phyloP scores from a whole-genome alignment of 37 sponge, comb jelly and placozoan species.

The Hormiphora californensis region DNA sequence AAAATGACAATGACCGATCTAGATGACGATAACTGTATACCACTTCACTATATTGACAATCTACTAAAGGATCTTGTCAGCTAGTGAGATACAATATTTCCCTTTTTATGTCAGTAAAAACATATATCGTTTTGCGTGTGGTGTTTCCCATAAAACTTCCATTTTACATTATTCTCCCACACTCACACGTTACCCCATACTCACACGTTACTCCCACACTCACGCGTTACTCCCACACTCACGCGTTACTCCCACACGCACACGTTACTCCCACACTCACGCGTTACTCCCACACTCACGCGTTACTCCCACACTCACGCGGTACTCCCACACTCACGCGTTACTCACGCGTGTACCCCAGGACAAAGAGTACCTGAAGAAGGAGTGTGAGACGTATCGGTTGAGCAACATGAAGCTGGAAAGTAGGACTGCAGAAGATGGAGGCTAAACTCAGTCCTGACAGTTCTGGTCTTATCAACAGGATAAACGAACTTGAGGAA shows the following conservation, averaged over 20 bases:
- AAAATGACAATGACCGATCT: background rate
- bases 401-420: constrained; percentile 29
- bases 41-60: background rate
- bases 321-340: background rate
- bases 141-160: too few relatives aligned
- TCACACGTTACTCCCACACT: too few relatives aligned
- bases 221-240: too few relatives aligned
- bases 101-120: too few relatives aligned
- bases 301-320: background rate
- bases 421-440: constrained; percentile 18
- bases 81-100: too few relatives aligned
- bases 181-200: too few relatives aligned
- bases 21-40: background rate
- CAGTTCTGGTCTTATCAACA: constrained; percentile 33
- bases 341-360: background rate
- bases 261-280: background rate
- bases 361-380: constrained; percentile 45
- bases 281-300: background rate
- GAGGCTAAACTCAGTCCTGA: constrained; percentile 19
- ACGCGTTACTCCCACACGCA: too few relatives aligned
- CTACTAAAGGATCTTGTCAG: background rate
- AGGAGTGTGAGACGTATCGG: constrained; percentile 53
- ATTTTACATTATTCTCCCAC: too few relatives aligned
- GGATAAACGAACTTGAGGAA: constrained; percentile 27
- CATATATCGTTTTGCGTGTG: too few relatives aligned